Base-by-base conservation (phyloP, 92 coral and sea anemone genomes). In the Bergia puertoricense region DNA sequence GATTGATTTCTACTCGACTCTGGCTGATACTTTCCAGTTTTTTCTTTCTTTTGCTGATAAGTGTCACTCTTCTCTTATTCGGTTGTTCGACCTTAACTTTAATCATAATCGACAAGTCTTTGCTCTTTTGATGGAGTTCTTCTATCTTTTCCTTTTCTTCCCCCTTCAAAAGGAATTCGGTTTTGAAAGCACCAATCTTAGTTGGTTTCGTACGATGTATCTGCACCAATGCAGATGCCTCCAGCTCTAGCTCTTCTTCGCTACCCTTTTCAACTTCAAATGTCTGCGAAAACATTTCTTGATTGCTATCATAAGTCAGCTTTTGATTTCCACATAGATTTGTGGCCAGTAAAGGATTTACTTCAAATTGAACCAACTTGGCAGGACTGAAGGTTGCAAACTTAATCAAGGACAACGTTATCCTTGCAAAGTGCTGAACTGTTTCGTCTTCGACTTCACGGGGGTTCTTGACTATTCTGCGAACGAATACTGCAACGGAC, bases 291-390 rank as follows among this genome's bases (percentile, higher is more conserved):
- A 76, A 42, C 36, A 40, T 36, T 42, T 76, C 54, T 0, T 43
- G 46, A 43, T 43, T 51, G 4, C 38, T 42, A 13, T 76, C 80
- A 42, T 76, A 76, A 2, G 18, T 42, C 54, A 76, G 3, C 9
- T 16, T 42, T 9, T 18, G 50, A 13, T 6, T 43, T 43, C 2
- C 15, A 9, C 22, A 39, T n/a, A 20, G 18, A 16, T 38, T 43
- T 8, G 43, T 16, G 13, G n/a, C 38, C 6, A 43, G 15, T n/a
- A 13, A 37, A 22, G 77, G 77, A 13, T 36, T 16, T 3, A 39
- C 77, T 39, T 74, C 43, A 74, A 74, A 74, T 23, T 74, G 45
- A 39, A 74, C 77, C 46, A 74, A 10, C 77, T 39, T 74, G 77
- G 77, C 23, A 74, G 77, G 77, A 10, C 46, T 74, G 77, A 74